These are phyloP conservation scores for Hydrotaea cyrtoneurina DNA, from an alignment of 2,888 invertebrate species.

Conservation along the genomic window DNA sequence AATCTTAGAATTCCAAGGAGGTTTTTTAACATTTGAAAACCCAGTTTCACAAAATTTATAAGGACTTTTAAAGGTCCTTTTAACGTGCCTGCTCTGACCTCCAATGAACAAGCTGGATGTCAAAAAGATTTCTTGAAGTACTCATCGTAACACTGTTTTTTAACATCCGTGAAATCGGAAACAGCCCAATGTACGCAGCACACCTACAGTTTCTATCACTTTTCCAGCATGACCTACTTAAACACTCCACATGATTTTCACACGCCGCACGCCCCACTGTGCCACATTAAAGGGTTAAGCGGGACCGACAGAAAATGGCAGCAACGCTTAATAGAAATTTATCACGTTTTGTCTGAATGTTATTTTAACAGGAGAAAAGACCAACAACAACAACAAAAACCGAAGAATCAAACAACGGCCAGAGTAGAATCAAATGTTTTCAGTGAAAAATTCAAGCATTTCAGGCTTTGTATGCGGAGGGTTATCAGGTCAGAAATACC, in stretches of 20 bases:
- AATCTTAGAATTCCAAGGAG: too few species aligned
- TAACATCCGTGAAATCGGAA: too few species aligned
- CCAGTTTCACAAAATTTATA: too few species aligned
- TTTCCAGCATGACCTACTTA: constrained; percentile 19
- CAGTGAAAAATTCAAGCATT: constrained; percentile 59
- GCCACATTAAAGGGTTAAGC: constrained; percentile 36
- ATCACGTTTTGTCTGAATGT: constrained; percentile 42
- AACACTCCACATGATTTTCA: constrained; percentile 18
- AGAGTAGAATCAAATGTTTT: constrained; percentile 48
- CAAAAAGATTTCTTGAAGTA: too few species aligned
- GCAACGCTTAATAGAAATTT: constrained; percentile 38
- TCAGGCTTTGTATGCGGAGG: constrained; percentile 56
- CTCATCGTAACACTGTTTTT: too few species aligned
- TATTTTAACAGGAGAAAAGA: constrained; percentile 36
- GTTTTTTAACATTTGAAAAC: too few species aligned
- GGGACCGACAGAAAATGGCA: neutral
- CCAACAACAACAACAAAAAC: constrained; percentile 2
- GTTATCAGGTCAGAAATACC: constrained; percentile 62
- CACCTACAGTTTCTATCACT: too few species aligned
- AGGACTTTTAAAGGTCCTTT: too few species aligned
- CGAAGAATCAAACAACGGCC: constrained; percentile 3
- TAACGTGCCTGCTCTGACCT: too few species aligned
- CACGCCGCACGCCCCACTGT: constrained; percentile 19
- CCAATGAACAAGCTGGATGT: too few species aligned
- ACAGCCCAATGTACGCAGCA: too few species aligned